These are phyloP conservation scores for Hetaerina titia DNA, from an alignment of 2,888 invertebrate genomes.

Conservation along the genomic window DNA sequence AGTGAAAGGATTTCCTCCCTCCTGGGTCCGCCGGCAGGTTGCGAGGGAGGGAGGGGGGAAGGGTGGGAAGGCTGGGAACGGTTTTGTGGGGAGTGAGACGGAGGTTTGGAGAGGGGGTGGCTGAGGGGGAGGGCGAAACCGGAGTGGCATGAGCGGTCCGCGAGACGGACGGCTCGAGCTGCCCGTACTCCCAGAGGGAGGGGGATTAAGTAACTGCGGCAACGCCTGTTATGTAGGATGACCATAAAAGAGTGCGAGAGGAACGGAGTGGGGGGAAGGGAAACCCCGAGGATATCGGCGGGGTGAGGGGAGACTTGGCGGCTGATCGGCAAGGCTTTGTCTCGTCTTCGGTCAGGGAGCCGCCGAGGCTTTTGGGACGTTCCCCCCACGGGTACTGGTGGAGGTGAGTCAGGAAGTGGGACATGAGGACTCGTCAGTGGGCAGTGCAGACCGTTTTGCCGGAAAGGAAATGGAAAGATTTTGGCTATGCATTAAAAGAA, in stretches of 20 bases:
- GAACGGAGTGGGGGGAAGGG: not conserved
- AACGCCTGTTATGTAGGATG: slow-evolving; percentile 26
- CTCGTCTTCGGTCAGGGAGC: not conserved
- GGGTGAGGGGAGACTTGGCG: not conserved
- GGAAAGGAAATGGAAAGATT: too few relatives aligned
- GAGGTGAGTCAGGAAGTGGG: too few relatives aligned
- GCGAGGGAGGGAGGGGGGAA: not conserved
- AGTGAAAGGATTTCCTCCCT: slow-evolving; percentile 4
- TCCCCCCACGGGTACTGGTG: not conserved
- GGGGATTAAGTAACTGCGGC: slow-evolving; percentile 5
- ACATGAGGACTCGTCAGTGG: too few relatives aligned
- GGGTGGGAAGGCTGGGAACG: not conserved
- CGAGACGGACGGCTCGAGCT: not conserved
- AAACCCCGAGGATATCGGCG: too few relatives aligned
- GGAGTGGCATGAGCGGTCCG: not conserved
- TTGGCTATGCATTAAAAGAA: too few relatives aligned
- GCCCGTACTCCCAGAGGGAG: not conserved
- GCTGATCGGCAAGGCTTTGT: not conserved
- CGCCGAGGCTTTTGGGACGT: not conserved
- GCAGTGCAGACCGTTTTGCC: too few relatives aligned
- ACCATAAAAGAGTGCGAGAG: not conserved
- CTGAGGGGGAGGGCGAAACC: not conserved
- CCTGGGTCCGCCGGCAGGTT: too few relatives aligned
- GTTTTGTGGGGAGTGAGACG: too few relatives aligned
- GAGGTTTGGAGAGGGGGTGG: not conserved